Base-by-base conservation (phyloP, 2,113 vertebrate genomes). In the Tympanuchus pallidicinctus region DNA sequence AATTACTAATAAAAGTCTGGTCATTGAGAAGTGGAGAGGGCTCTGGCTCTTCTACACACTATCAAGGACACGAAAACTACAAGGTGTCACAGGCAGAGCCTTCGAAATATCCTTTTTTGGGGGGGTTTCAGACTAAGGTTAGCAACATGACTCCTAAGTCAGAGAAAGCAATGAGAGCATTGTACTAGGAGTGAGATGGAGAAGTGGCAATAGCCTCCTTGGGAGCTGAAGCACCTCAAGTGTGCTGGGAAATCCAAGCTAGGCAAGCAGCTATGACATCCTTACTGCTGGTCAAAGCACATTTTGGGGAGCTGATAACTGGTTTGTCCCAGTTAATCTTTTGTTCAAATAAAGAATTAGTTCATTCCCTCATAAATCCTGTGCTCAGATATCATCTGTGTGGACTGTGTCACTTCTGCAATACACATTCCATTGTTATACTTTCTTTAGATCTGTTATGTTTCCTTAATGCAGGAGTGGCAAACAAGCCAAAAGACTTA, bases 381-480 rank as follows among this genome's bases (percentile, higher is more conserved):
- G 87, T 52, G 83, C 80, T 94, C 50, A 61, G 90, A 57, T 95
- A 70, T 64, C 71, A 78, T 86, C 88, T 93, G 88, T 70, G 69
- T 70, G 47, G 83, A 19, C 76, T 0, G 0, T 11, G 20, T 56
- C 71, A 77, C n/a, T 93, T 96, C 93, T 93, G 89, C 85, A 89
- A 16, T 43, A 60, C 13, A 82, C 86, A 75, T 88, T 80, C 77
- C 19, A 8, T 77, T 56, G 74, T 93, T 92, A 15, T 69, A 61
- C 36, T 50, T 85, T 78, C 50, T 78, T 74, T 59, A 65, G 75
- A 7, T 15, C 36, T 21, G 52, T 72, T 88, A 80, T 8, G 25
- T 89, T 97, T 96, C 89, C 95, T 95, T 95, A 97, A 94, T 25
- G 50, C 65, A 88, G 76, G 63, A 89, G 88, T 85, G 94, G 86